These are phyloP conservation scores for Leptinotarsa undecemlineata DNA, from an alignment of 1,140 invertebrate species.

Conservation along the genomic window DNA sequence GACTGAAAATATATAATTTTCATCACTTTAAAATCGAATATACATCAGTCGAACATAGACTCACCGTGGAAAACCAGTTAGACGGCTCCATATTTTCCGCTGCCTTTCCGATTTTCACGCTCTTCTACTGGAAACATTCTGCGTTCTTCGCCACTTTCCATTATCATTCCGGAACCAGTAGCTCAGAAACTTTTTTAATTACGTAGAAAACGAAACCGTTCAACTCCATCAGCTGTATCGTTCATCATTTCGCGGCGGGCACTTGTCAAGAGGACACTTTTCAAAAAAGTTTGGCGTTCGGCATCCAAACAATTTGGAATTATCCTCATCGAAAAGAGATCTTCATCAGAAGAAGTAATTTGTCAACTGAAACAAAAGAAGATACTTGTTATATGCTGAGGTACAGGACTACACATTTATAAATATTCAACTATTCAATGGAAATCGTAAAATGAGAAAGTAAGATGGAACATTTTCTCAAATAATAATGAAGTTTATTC, in stretches of 20 bases:
- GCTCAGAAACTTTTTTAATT: conserved; percentile 14
- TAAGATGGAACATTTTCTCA: too few relatives aligned
- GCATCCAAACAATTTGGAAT: neutral
- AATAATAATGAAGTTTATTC: too few relatives aligned
- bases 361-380: too few relatives aligned
- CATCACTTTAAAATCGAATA: too few relatives aligned
- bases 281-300: neutral
- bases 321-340: neutral
- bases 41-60: neutral
- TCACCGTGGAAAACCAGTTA: conserved; percentile 6
- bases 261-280: neutral
- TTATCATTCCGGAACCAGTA: conserved; percentile 1
- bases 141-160: conserved; percentile 9
- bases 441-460: too few relatives aligned
- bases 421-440: too few relatives aligned
- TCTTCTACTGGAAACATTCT: neutral
- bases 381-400: too few relatives aligned
- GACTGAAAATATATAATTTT: too few relatives aligned
- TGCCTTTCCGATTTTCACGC: neutral
- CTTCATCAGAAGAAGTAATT: too few relatives aligned
- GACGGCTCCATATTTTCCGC: conserved; percentile 7
- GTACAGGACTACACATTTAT: too few relatives aligned
- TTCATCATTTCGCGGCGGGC: neutral
- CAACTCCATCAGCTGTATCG: conserved; percentile 10
- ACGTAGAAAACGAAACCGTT: neutral